Conservation (phyloP, 2,113 vertebrate genomes). For the Arizona elegans region DNA sequence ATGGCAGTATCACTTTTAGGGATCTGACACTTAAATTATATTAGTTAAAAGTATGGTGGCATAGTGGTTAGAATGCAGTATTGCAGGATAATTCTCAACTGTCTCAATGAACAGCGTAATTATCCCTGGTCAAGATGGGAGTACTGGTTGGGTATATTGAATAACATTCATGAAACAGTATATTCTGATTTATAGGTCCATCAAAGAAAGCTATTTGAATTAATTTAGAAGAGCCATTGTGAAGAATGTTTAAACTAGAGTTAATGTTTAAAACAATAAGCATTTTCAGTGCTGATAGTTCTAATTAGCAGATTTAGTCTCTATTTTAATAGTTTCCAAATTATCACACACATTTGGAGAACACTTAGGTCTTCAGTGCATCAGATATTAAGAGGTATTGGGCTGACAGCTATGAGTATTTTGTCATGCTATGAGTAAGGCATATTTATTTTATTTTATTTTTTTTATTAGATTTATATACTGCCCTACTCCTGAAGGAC, state of each 20-base stretch:
- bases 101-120: conserved; percentile 10
- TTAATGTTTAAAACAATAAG: conserved; percentile 36
- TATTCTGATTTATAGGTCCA: background rate
- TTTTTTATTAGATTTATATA: too few species aligned
- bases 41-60: too few species aligned
- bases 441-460: background rate
- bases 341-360: conserved; percentile 45
- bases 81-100: too few species aligned
- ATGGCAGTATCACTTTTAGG: too few species aligned
- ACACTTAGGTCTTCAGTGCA: conserved; percentile 45
- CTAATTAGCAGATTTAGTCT: conserved; percentile 44
- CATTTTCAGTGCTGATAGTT: conserved; percentile 39
- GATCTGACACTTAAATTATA: too few species aligned
- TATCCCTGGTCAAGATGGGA: background rate
- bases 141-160: conserved; percentile 20
- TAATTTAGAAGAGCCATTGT: conserved; percentile 43
- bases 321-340: conserved; percentile 63
- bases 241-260: conserved; percentile 49
- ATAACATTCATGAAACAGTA: background rate
- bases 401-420: conserved; percentile 27
- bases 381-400: conserved; percentile 41
- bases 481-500: too few species aligned
- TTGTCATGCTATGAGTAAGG: conserved; percentile 20
- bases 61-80: too few species aligned
- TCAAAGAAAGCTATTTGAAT: background rate